phyloP scores from a whole-genome alignment of 2,113 vertebrate genomes.

The Paradoxurus hermaphroditus region DNA sequence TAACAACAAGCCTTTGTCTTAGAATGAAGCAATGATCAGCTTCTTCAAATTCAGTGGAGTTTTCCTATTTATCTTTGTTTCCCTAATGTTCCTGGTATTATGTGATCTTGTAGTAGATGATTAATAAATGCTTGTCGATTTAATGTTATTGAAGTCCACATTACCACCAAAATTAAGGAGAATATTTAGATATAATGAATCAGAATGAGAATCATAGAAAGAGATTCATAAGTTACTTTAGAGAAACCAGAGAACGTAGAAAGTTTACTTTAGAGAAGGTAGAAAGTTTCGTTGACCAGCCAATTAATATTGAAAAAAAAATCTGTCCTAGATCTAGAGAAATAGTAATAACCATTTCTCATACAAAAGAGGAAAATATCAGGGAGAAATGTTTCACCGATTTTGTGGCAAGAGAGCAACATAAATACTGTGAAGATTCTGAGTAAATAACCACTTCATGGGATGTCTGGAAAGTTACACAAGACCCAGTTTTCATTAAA shows the following conservation, averaged over 20 bases:
- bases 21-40: background rate
- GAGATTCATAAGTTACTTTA: background rate
- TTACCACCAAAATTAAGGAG: background rate
- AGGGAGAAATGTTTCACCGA: conserved; percentile 25
- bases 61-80: background rate
- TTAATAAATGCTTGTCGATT: background rate
- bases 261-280: conserved; percentile 15
- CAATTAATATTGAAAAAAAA: background rate
- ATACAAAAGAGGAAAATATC: background rate
- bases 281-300: background rate
- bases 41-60: background rate
- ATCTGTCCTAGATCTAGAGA: background rate
- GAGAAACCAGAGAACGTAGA: no score
- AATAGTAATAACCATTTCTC: background rate
- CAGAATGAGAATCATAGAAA: background rate
- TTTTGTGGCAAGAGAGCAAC: background rate
- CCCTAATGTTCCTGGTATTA: background rate
- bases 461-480: background rate
- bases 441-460: background rate
- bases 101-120: background rate
- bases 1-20: background rate
- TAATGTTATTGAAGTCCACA: background rate
- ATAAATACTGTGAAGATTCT: conserved; percentile 23
- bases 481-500: background rate
- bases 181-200: background rate